These are phyloP conservation scores for Tiaroga cobitis DNA, from an alignment of 2,797 vertebrate species.

Conservation along the genomic window DNA sequence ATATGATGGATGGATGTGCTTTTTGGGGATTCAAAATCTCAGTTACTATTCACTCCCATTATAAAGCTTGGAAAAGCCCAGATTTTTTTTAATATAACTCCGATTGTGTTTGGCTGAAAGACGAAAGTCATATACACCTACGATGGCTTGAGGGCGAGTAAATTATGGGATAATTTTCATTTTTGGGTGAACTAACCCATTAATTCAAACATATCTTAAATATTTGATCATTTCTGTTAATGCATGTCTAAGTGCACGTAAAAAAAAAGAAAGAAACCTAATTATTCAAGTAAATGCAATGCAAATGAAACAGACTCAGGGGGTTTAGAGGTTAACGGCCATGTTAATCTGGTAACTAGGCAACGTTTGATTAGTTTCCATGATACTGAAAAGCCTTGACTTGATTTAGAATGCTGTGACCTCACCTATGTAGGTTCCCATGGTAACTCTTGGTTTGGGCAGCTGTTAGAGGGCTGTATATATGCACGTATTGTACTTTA, in stretches of 20 bases:
- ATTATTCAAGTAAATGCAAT: background rate
- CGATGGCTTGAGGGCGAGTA: too few species aligned
- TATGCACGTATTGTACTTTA: conserved; percentile 28
- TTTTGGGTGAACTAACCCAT: too few species aligned
- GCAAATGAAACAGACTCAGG: background rate
- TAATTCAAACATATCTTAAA: background rate
- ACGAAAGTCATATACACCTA: too few species aligned
- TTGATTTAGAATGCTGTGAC: conserved; percentile 31
- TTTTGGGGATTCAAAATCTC: too few species aligned
- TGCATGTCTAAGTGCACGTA: background rate
- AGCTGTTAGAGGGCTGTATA: conserved; percentile 27
- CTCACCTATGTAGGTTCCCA: conserved; percentile 27
- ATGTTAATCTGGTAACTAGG: conserved; percentile 38
- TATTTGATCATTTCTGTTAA: background rate
- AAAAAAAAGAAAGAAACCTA: background rate
- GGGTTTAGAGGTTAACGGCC: conserved; percentile 16
- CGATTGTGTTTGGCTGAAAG: too few species aligned
- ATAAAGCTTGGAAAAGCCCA: too few species aligned
- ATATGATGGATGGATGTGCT: too few species aligned
- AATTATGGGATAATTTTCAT: too few species aligned
- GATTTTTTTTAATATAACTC: too few species aligned
- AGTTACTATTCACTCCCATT: too few species aligned
- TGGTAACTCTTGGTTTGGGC: conserved; percentile 35
- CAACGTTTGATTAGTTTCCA: conserved; percentile 36
- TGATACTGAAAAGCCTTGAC: conserved; percentile 36